Evolutionary conservation across 2,797 vertebrate species (phyloP).

Genomic region (Notolepis coatsorum): DNA sequence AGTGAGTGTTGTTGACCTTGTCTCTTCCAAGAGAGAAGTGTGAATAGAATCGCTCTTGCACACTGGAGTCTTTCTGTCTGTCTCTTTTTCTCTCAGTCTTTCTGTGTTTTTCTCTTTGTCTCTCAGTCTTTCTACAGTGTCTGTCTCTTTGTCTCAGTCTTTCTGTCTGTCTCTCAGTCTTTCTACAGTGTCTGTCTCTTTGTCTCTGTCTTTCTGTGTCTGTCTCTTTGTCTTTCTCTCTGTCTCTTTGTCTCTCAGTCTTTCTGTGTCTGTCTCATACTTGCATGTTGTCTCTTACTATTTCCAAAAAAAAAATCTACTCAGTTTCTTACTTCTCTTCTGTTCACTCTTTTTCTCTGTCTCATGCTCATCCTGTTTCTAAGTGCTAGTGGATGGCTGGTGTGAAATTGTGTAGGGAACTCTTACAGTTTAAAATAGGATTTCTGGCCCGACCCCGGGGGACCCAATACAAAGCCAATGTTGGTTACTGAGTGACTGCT

Average conservation of each 20-base stretch:
- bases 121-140: background rate
- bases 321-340: too few species aligned
- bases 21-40: slow-evolving; percentile 29
- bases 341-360: too few species aligned
- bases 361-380: too few species aligned
- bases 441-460: too few species aligned
- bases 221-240: background rate
- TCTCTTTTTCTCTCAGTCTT: background rate
- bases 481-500: too few species aligned
- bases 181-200: background rate
- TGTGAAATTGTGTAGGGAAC: too few species aligned
- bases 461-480: too few species aligned
- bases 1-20: slow-evolving; percentile 55
- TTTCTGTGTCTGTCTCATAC: background rate
- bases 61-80: background rate
- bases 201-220: background rate
- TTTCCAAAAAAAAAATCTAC: too few species aligned
- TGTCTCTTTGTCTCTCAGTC: background rate
- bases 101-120: background rate
- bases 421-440: too few species aligned
- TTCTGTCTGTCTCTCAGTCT: background rate
- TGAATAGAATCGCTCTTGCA: slow-evolving; percentile 8
- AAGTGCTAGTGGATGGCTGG: too few species aligned
- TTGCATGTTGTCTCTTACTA: too few species aligned
- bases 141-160: background rate